These are phyloP conservation scores for Pelmatolapia mariae DNA, from an alignment of 2,113 vertebrate species.

Conservation along the genomic window DNA sequence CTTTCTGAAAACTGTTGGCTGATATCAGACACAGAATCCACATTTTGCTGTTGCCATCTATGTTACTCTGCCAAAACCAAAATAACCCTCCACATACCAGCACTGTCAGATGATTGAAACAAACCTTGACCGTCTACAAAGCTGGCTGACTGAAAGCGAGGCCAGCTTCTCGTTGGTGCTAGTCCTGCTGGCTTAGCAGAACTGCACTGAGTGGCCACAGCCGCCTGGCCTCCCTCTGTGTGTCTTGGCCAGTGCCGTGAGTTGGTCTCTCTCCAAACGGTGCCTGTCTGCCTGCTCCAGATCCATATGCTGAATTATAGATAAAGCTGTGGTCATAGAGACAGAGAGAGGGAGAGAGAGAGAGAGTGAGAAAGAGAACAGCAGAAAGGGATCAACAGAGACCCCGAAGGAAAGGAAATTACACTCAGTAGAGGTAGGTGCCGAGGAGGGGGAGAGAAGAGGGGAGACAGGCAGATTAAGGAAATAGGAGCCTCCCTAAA, in stretches of 20 bases:
- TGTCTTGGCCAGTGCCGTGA: conserved; percentile 9
- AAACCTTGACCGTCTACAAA: not conserved
- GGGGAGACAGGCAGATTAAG: conserved; percentile 49
- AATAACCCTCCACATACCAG: not conserved
- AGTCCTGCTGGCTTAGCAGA: conserved; percentile 5
- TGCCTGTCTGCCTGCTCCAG: conserved; percentile 56
- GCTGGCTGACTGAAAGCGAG: not conserved
- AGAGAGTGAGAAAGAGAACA: not conserved
- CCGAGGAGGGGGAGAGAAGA: not conserved
- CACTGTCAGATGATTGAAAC: not conserved
- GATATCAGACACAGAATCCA: not conserved
- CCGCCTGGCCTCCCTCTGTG: not conserved
- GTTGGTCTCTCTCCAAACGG: conserved; percentile 41
- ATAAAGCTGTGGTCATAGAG: conserved; percentile 46
- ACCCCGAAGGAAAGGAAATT: not conserved
- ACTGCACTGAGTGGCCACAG: not conserved
- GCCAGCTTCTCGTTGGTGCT: not conserved
- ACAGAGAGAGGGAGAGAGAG: not conserved
- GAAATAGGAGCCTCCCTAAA: conserved; percentile 63
- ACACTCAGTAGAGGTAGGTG: conserved; percentile 4
- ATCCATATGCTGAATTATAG: conserved; percentile 73
- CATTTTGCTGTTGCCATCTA: not conserved
- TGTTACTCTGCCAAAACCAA: not conserved
- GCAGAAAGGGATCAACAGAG: conserved; percentile 1
- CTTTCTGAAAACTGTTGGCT: not conserved